Evolutionary conservation across 1,140 invertebrate genomes (phyloP).

Genomic region (Asbolus verrucosus): DNA sequence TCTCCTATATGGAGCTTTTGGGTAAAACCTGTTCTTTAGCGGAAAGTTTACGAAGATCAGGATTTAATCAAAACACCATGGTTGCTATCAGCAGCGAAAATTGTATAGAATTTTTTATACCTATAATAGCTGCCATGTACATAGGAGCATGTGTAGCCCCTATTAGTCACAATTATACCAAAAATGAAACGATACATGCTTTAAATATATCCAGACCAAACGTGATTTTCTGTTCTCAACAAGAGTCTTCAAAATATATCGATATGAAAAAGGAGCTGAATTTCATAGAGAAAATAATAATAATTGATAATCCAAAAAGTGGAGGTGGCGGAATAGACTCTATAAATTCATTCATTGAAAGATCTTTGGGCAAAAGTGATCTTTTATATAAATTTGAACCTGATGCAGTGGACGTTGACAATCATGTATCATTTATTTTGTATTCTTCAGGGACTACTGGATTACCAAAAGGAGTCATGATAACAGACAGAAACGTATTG

Average conservation of each 20-base stretch:
- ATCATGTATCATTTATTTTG: slow-evolving; percentile 63
- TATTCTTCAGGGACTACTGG: slow-evolving; percentile 80
- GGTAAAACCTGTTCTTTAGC: slow-evolving; percentile 1
- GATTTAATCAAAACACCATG: slow-evolving; percentile 54
- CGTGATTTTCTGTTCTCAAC: slow-evolving; percentile 64
- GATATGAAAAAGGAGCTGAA: slow-evolving; percentile 15
- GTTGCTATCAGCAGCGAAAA: slow-evolving; percentile 71
- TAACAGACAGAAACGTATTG: slow-evolving; percentile 72
- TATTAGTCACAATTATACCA: slow-evolving; percentile 69
- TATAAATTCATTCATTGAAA: slow-evolving; percentile 1
- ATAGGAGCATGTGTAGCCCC: slow-evolving; percentile 70
- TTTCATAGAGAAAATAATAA: slow-evolving; percentile 49
- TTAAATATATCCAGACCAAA: slow-evolving; percentile 67
- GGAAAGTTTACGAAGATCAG: slow-evolving; percentile 1
- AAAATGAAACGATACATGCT: slow-evolving; percentile 67
- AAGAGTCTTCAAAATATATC: slow-evolving; percentile 45
- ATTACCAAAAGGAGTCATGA: slow-evolving; percentile 81
- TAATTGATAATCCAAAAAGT: slow-evolving; percentile 47
- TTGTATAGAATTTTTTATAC: slow-evolving; percentile 66
- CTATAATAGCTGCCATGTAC: slow-evolving; percentile 66
- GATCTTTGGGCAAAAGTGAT: neutral
- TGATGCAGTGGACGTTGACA: slow-evolving; percentile 33
- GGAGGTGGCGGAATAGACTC: neutral
- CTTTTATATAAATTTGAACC: neutral
- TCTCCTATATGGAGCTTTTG: too few relatives aligned